Percentiles rank a stretch among this genome's conserved stretches.
Evolutionary conservation across 1,140 invertebrate genomes (phyloP).

Genomic region (Stenopsyche tienmushanensis): DNA sequence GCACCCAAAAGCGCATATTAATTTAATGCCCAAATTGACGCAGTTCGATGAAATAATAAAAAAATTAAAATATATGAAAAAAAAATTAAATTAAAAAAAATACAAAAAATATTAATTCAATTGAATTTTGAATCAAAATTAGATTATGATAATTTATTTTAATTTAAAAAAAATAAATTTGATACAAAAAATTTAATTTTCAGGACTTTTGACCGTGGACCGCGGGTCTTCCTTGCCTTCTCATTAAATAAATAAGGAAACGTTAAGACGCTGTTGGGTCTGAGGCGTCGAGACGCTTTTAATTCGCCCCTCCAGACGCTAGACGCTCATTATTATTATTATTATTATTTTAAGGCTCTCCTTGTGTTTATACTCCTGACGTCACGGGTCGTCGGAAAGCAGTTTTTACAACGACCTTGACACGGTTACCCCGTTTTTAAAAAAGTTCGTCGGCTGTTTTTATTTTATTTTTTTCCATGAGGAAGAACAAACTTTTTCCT

Average conservation of each 20-base stretch:
- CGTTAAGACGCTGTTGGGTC: neutral
- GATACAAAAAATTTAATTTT: neutral
- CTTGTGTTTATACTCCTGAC: conserved; percentile 28
- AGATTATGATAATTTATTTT: neutral
- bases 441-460: neutral
- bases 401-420: conserved; percentile 28
- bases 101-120: neutral
- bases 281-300: conserved; percentile 25
- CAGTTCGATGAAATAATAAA: neutral
- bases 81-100: neutral
- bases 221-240: neutral
- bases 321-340: conserved; percentile 32
- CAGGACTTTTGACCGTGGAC: neutral
- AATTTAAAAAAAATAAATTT: neutral
- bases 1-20: neutral
- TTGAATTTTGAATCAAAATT: neutral
- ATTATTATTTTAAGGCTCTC: conserved; percentile 20
- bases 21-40: neutral
- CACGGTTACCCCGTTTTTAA: conserved; percentile 21
- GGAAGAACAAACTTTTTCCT: too few species aligned
- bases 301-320: conserved; percentile 20
- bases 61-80: too few species aligned
- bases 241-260: conserved; percentile 35
- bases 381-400: conserved; percentile 16
- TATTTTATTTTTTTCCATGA: conserved; percentile 20